A percentile compares a stretch with the other conserved stretches of the same genome.
Evolutionary conservation across 1,140 invertebrate genomes (phyloP).

Genomic region (Gryllus bimaculatus): DNA sequence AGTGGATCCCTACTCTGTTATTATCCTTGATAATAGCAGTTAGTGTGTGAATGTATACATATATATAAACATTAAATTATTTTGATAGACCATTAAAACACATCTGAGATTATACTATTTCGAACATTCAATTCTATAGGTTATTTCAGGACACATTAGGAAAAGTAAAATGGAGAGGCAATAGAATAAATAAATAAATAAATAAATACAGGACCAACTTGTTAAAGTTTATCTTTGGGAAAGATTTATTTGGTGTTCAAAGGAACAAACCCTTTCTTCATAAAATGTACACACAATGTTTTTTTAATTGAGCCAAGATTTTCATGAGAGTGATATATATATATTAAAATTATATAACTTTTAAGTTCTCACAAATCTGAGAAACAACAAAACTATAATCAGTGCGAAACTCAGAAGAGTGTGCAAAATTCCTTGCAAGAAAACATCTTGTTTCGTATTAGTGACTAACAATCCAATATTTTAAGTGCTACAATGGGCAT

Average conservation of each 20-base stretch:
- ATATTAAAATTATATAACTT: background rate
- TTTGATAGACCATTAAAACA: background rate
- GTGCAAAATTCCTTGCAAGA: background rate
- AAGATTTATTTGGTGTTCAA: background rate
- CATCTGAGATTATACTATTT: background rate
- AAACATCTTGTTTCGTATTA: background rate
- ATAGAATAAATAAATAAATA: background rate
- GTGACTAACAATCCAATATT: background rate
- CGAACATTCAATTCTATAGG: background rate
- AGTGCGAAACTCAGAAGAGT: background rate
- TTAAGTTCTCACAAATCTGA: background rate
- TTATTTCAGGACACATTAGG: background rate
- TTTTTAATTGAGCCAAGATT: background rate
- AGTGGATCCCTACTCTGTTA: background rate
- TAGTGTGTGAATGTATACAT: background rate
- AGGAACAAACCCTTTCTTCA: background rate
- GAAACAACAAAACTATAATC: background rate
- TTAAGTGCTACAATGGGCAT: background rate
- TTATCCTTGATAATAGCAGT: background rate
- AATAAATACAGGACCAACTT: background rate
- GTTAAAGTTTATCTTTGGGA: background rate
- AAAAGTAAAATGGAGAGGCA: background rate
- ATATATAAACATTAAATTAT: background rate
- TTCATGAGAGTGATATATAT: background rate
- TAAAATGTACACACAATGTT: background rate